Conservation (phyloP, 2,113 vertebrate species). For the Nettapus auritus region DNA sequence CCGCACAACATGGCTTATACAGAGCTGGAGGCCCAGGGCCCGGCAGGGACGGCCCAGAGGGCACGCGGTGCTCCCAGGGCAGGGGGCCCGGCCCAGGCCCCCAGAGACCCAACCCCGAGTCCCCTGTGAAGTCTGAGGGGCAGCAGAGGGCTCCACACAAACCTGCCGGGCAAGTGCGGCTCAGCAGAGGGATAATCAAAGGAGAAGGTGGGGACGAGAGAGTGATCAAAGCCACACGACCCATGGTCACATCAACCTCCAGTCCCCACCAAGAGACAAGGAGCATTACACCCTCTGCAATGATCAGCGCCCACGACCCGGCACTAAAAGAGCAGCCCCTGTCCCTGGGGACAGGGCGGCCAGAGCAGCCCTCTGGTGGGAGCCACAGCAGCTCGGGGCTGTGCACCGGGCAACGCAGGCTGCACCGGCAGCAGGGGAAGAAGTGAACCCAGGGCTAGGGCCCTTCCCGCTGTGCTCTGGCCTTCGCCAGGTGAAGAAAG, state of each 20-base stretch:
- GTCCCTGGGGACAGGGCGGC: not conserved
- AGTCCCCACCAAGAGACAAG: not conserved
- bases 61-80: rapidly evolving
- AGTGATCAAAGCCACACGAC: not conserved
- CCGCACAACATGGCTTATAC: constrained; percentile 66
- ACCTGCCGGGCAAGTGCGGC: not conserved
- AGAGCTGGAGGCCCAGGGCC: constrained; percentile 70
- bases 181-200: not conserved
- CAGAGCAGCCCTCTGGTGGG: not conserved
- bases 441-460: not conserved
- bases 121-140: not conserved
- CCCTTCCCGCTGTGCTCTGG: not conserved
- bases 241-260: not conserved
- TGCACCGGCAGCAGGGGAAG: not conserved
- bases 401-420: not conserved
- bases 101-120: not conserved
- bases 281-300: not conserved
- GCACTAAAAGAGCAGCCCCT: not conserved
- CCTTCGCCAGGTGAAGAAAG: not conserved
- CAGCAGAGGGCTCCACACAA: not conserved
- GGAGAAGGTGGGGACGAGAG: not conserved
- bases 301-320: not conserved
- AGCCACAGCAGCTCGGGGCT: not conserved
- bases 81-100: not conserved
- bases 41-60: not conserved